Evolutionary conservation across 92 coral and sea anemone species (phyloP), one percentile per base, ranked within the genome.

Genomic region (Virgularia gustaviana): DNA sequence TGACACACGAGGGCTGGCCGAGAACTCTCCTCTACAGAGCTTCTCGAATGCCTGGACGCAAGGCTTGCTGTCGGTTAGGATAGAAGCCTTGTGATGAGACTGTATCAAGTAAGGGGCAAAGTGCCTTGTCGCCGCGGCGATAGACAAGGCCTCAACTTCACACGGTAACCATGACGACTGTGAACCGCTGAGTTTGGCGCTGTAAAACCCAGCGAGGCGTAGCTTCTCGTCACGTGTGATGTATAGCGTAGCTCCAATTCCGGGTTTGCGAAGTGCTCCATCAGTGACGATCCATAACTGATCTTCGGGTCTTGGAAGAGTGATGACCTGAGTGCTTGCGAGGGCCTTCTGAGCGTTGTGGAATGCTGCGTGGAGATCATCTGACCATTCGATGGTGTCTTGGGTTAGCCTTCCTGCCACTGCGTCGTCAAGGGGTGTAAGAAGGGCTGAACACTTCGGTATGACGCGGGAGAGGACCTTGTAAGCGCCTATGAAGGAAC

Each of bases 241-340:
- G 65, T 71, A 77, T 6, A 71, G 43, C 43, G 80, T 77, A 9
- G 83, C 81, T 11, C 49, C 78, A 9, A 78, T 49, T 16, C 82
- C 86, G 20, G 75, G 83, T 2, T 32, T 19, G 1, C 20, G 49
- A 10, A 77, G 67, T 22, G 73, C 78, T 22, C 80, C 70, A 28
- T 83, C 81, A 5, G 88, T 78, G 24, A 79, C 62, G 35, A 84
- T 79, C 82, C 82, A 79, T 20, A 83, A 63, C 36, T 72, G 78
- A 59, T 83, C 88, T 6, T 83, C 84, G 6, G 77, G 84, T 45
- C 56, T 25, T 12, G 83, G 83, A 6, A 73, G 36, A 16, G 62
- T 47, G 63, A 79, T 66, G 37, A 61, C 9, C 2, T 56, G 70
- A 68, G 30, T 22, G 25, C 70, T 6, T 20, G 49, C 24, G 18